phyloP scores from a whole-genome alignment of 1,140 invertebrate species.

The Adoxophyes honmai region DNA sequence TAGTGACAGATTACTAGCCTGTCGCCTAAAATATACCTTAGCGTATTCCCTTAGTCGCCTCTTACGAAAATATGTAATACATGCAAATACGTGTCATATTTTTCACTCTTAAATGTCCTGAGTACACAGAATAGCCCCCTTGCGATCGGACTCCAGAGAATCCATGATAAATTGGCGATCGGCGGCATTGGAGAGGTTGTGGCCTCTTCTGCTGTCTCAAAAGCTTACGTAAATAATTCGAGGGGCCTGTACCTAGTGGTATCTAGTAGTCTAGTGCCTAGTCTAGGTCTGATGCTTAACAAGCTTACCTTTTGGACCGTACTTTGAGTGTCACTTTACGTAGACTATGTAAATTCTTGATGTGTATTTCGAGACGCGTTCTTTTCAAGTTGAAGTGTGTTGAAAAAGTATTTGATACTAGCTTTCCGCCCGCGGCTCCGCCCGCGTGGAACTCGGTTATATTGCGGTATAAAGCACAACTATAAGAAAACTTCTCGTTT shows the following conservation, averaged over 20 bases:
- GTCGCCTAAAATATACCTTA: too few species aligned
- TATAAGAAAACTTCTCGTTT: too few species aligned
- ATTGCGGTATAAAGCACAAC: too few species aligned
- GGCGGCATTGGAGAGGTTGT: constrained; percentile 41
- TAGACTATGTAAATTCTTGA: background rate
- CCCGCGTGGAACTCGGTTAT: too few species aligned
- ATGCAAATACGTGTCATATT: background rate
- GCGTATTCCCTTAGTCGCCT: too few species aligned
- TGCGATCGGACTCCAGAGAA: constrained; percentile 26
- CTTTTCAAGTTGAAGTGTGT: too few species aligned
- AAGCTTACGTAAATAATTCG: constrained; percentile 51
- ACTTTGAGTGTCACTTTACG: background rate
- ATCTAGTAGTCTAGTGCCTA: background rate
- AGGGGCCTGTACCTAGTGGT: constrained; percentile 1
- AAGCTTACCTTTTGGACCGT: background rate
- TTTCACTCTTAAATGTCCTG: constrained; percentile 2
- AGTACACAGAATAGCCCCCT: constrained; percentile 22
- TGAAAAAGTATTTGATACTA: too few species aligned
- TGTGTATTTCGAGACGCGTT: background rate
- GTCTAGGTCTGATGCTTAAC: background rate
- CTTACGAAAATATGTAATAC: too few species aligned
- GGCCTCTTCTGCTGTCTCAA: constrained; percentile 48
- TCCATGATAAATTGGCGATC: constrained; percentile 50
- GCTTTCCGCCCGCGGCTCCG: too few species aligned
- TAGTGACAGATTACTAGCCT: too few species aligned